Percentiles rank a stretch among this genome's conserved stretches.
Evolutionary conservation across 1,140 invertebrate genomes (phyloP).

Genomic region (Orius laevigatus): DNA sequence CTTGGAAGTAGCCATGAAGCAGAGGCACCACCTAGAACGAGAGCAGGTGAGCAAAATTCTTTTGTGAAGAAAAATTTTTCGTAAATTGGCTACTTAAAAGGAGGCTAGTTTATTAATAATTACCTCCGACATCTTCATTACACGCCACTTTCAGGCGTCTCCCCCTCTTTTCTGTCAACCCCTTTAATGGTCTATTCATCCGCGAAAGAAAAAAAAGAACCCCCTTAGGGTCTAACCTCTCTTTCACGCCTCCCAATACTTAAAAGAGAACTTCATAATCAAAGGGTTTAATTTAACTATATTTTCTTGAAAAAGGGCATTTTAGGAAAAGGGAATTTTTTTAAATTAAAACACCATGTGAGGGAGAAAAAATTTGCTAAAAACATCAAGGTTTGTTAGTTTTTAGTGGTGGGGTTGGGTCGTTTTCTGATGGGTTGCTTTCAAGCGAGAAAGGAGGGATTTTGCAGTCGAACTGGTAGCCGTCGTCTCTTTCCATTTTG

Average conservation of each 20-base stretch:
- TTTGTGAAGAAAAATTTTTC: neutral
- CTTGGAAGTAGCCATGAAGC: neutral
- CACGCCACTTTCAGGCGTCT: neutral
- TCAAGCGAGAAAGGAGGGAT: constrained; percentile 92
- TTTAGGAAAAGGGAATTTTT: too few species aligned
- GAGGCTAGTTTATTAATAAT: neutral
- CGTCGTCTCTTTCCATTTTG: constrained; percentile 88
- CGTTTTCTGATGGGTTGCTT: constrained; percentile 55
- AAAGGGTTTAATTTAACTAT: too few species aligned
- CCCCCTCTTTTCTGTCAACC: neutral
- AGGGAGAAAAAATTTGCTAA: too few species aligned
- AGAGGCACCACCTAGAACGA: constrained; percentile 8
- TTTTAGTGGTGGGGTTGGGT: too few species aligned
- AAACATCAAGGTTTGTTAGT: too few species aligned
- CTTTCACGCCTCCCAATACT: too few species aligned
- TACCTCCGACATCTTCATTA: neutral
- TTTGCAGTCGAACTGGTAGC: constrained; percentile 84
- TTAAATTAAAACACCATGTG: too few species aligned
- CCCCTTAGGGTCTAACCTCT: neutral
- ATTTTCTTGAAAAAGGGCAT: too few species aligned
- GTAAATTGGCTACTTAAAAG: neutral
- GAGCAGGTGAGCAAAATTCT: constrained; percentile 5
- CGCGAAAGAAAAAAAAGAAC: neutral
- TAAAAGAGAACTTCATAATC: too few species aligned
- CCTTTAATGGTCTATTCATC: too few species aligned